Conservation (phyloP, 2,888 invertebrate species). For the Leucophenga maculata region DNA sequence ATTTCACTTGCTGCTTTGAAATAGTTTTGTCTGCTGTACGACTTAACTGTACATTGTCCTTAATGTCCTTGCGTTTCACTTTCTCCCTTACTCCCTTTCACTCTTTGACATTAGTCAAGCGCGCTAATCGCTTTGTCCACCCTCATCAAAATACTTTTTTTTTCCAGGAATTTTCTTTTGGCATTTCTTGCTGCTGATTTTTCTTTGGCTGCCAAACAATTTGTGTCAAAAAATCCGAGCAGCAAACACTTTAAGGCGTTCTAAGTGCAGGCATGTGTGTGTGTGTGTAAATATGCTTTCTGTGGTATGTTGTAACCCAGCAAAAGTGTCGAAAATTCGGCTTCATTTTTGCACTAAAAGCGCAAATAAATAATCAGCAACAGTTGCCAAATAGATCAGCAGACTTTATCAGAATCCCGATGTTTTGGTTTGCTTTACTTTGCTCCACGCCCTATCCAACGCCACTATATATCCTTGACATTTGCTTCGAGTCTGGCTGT, state of each 20-base stretch:
- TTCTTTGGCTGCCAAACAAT: conserved; percentile 28
- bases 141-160: conserved; percentile 10
- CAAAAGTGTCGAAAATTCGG: conserved; percentile 16
- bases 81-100: neutral
- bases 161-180: neutral
- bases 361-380: conserved; percentile 64
- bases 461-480: neutral
- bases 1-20: neutral
- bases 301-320: conserved; percentile 24
- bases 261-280: conserved; percentile 19
- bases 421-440: neutral
- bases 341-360: conserved; percentile 49
- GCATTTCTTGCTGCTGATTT: conserved; percentile 14
- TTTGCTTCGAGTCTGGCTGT: conserved; percentile 31
- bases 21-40: conserved; percentile 47
- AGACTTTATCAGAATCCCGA: conserved; percentile 34
- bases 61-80: conserved; percentile 1
- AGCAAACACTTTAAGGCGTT: conserved; percentile 27
- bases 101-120: neutral
- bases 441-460: conserved; percentile 8
- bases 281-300: conserved; percentile 28
- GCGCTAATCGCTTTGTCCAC: conserved; percentile 25
- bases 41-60: conserved; percentile 45
- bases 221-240: conserved; percentile 45
- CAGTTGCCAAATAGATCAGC: conserved; percentile 63